phyloP scores from a whole-genome alignment of 2,797 vertebrate genomes.

The Orestias chungarensis region DNA sequence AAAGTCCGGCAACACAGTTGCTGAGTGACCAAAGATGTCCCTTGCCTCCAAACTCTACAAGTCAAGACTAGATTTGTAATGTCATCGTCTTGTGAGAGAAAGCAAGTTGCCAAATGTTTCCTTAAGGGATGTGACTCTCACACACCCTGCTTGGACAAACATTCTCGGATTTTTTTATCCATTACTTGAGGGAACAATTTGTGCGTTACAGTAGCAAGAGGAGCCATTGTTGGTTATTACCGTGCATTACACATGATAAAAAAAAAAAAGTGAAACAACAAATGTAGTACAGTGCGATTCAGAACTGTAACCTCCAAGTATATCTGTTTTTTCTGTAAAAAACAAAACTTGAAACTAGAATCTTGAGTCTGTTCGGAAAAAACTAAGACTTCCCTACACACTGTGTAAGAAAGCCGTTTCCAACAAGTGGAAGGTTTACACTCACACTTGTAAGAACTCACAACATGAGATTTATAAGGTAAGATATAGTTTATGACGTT shows the following conservation, averaged over 20 bases:
- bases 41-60: conserved; percentile 22
- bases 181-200: conserved; percentile 24
- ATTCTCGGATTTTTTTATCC: conserved; percentile 29
- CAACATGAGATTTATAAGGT: conserved; percentile 7
- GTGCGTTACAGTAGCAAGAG: conserved; percentile 35
- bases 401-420: conserved; percentile 54
- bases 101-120: conserved; percentile 36
- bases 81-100: conserved; percentile 14
- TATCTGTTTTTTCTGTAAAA: conserved; percentile 14
- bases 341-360: too few relatives aligned
- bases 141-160: conserved; percentile 9
- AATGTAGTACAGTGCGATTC: conserved; percentile 11
- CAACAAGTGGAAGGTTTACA: background rate
- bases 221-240: conserved; percentile 13
- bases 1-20: too few relatives aligned
- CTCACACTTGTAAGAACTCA: conserved; percentile 3
- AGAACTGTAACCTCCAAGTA: conserved; percentile 15
- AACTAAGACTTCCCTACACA: conserved; percentile 56
- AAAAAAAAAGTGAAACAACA: conserved; percentile 19
- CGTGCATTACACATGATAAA: conserved; percentile 21
- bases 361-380: conserved; percentile 12
- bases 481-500: conserved; percentile 2
- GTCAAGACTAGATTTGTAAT: conserved; percentile 17
- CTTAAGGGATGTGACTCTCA: conserved; percentile 26
- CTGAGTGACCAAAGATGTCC: conserved; percentile 53